Percentiles rank a stretch among this genome's conserved stretches.
phyloP scores from a whole-genome alignment of 1,140 invertebrate genomes.

The Drosophila pectinifera region DNA sequence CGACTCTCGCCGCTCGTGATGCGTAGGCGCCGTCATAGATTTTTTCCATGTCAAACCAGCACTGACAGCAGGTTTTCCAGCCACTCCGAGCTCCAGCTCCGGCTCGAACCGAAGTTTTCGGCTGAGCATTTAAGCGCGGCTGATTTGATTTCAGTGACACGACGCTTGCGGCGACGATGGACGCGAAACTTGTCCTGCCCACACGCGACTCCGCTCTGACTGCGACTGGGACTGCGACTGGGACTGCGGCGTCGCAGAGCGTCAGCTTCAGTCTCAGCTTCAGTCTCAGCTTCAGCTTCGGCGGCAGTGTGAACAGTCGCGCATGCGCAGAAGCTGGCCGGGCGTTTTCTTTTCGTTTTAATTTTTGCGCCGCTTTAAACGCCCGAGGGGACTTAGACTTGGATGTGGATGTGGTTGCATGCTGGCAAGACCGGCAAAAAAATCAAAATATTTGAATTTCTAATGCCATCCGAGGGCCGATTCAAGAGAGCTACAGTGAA shows the following conservation, averaged over 20 bases:
- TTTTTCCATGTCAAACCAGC: constrained; percentile 77
- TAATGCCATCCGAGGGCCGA: constrained; percentile 71
- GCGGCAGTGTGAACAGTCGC: constrained; percentile 26
- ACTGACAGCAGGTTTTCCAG: constrained; percentile 80
- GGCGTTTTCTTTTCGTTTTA: constrained; percentile 44
- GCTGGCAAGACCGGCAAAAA: constrained; percentile 35
- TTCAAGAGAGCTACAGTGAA: constrained; percentile 39
- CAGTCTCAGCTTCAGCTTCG: constrained; percentile 10
- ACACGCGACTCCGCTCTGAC: constrained; percentile 34
- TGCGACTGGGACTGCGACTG: constrained; percentile 48
- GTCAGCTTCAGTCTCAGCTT: constrained; percentile 8
- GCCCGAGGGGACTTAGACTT: constrained; percentile 66
- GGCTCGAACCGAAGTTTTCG: constrained; percentile 66
- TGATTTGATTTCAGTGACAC: constrained; percentile 82
- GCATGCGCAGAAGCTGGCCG: constrained; percentile 50
- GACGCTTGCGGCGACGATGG: constrained; percentile 68
- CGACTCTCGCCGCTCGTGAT: constrained; percentile 51
- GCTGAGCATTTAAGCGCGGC: constrained; percentile 79
- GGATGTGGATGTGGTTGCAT: constrained; percentile 54
- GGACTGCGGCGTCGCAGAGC: constrained; percentile 23
- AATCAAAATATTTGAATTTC: constrained; percentile 82
- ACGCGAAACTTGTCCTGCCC: constrained; percentile 62
- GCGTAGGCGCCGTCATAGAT: constrained; percentile 76
- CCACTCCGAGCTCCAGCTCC: constrained; percentile 34
- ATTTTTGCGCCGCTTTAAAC: constrained; percentile 62